Evolutionary conservation across 1,140 invertebrate species (phyloP).

Genomic region (Meloidogyne chitwoodi): DNA sequence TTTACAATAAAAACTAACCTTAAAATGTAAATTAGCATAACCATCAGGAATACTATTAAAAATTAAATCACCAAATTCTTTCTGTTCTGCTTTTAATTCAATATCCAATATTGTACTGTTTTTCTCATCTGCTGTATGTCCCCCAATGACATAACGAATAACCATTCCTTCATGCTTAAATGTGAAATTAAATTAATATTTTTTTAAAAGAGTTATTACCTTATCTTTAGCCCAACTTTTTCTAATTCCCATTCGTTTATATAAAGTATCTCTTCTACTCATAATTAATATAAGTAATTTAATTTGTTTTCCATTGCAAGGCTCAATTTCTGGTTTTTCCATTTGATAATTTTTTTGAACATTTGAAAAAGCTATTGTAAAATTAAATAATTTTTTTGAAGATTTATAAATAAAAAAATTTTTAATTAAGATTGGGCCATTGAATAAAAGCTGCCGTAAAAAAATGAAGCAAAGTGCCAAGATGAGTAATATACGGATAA

Average conservation of each 20-base stretch:
- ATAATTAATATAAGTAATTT: slow-evolving; percentile 16
- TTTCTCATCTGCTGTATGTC: not conserved
- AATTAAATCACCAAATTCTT: slow-evolving; percentile 4
- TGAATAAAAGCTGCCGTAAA: not conserved
- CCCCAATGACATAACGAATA: slow-evolving; percentile 5
- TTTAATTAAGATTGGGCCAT: not conserved
- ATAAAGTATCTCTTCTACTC: slow-evolving; percentile 5
- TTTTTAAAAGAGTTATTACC: not conserved
- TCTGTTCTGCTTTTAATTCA: not conserved
- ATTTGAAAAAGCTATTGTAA: not conserved
- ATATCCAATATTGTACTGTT: not conserved
- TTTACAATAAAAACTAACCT: too few relatives aligned
- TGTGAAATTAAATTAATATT: not conserved
- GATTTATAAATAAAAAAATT: not conserved
- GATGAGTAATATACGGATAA: not conserved
- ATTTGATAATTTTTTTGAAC: not conserved
- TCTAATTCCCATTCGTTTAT: slow-evolving; percentile 2
- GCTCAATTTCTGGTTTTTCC: not conserved
- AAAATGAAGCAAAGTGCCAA: not conserved
- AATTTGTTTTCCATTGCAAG: not conserved
- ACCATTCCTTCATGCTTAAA: not conserved
- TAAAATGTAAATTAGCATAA: slow-evolving; percentile 14
- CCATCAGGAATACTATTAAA: not conserved
- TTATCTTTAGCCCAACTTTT: slow-evolving; percentile 9
- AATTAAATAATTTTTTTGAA: not conserved